Percentiles rank a stretch among this genome's conserved stretches.
Conservation (phyloP, 2,797 vertebrate genomes). For the Rhinophrynus dorsalis region DNA sequence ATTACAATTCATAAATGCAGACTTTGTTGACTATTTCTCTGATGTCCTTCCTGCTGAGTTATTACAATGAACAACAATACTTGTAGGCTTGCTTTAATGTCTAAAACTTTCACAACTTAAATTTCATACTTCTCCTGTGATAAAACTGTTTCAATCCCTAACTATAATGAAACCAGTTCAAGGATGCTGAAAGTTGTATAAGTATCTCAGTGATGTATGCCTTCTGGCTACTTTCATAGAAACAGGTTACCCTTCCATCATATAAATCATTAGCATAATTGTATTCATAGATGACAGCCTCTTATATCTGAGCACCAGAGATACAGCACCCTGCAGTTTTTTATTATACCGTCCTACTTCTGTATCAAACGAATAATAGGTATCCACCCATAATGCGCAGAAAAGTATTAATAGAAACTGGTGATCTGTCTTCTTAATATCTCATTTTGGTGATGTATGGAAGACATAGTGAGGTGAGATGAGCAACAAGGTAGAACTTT, state of each 20-base stretch:
- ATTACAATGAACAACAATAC: too few species aligned
- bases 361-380: conserved; percentile 41
- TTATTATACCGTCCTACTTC: conserved; percentile 46
- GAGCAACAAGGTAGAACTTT: neutral
- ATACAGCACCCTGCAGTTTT: conserved; percentile 38
- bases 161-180: conserved; percentile 37
- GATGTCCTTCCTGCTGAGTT: too few species aligned
- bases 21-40: too few species aligned
- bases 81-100: neutral
- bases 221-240: conserved; percentile 29
- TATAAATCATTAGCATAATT: conserved; percentile 43
- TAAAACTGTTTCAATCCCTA: conserved; percentile 13
- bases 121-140: conserved; percentile 4
- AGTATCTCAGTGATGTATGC: conserved; percentile 29
- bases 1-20: too few species aligned
- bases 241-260: conserved; percentile 37
- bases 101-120: neutral
- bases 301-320: conserved; percentile 30
- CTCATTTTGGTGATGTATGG: conserved; percentile 24
- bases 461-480: neutral
- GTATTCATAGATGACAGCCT: conserved; percentile 40
- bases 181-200: conserved; percentile 34
- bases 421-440: conserved; percentile 31
- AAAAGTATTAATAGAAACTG: conserved; percentile 35
- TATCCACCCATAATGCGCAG: conserved; percentile 33